Evolutionary conservation across 2,797 vertebrate species (phyloP).

Genomic region (Anguilla pacifica): DNA sequence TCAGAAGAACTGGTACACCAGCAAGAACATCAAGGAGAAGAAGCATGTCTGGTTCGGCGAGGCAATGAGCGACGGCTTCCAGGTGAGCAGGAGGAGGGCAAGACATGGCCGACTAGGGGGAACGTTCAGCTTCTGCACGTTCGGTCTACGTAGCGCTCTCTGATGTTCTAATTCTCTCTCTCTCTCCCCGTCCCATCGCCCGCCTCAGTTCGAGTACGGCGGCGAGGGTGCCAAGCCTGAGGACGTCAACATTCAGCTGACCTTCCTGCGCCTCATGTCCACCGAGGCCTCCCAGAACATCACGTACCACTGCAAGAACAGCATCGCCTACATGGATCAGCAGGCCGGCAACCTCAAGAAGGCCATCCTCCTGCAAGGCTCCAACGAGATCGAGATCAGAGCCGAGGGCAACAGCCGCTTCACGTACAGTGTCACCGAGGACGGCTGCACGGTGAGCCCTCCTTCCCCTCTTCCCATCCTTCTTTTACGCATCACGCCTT

Average conservation of each 20-base stretch:
- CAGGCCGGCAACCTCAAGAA: conserved; percentile 85
- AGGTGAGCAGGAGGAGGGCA: conserved; percentile 67
- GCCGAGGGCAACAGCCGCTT: conserved; percentile 89
- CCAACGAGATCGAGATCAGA: conserved; percentile 88
- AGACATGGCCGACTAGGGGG: neutral
- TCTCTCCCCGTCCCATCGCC: too few relatives aligned
- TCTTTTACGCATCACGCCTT: neutral
- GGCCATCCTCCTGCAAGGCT: conserved; percentile 84
- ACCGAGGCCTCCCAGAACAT: conserved; percentile 84
- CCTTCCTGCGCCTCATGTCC: conserved; percentile 88
- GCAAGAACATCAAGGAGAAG: conserved; percentile 94
- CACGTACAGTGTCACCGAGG: conserved; percentile 79
- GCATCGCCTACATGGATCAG: conserved; percentile 81
- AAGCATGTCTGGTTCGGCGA: conserved; percentile 97
- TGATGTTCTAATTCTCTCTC: conserved; percentile 21
- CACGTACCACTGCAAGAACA: conserved; percentile 85
- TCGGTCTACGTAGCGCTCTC: neutral
- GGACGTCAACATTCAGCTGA: conserved; percentile 85
- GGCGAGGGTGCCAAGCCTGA: conserved; percentile 75
- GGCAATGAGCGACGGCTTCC: conserved; percentile 90
- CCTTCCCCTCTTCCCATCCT: neutral
- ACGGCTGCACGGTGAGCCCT: conserved; percentile 83
- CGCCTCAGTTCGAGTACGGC: conserved; percentile 79
- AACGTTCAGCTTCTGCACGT: too few relatives aligned
- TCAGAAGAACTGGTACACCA: conserved; percentile 93